phyloP scores from a whole-genome alignment of 2,113 vertebrate species.

The Vombatus ursinus region DNA sequence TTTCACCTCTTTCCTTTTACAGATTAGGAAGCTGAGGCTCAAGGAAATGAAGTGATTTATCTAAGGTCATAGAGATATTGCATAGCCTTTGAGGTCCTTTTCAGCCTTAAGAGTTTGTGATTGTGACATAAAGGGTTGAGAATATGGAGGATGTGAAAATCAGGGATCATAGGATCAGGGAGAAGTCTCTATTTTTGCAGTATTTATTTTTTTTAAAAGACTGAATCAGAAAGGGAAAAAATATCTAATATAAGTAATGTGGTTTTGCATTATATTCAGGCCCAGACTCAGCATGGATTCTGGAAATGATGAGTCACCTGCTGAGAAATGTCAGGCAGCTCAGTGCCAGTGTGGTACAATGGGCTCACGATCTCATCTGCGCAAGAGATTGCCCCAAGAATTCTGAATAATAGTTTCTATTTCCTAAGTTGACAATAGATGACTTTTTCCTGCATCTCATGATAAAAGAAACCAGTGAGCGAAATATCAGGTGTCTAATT shows the following conservation, averaged over 20 bases:
- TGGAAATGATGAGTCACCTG: background rate
- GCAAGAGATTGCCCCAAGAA: background rate
- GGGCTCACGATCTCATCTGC: background rate
- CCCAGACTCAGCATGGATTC: background rate
- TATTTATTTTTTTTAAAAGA: background rate
- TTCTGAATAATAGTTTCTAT: background rate
- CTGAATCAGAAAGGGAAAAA: slow-evolving; percentile 8
- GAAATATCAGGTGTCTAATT: slow-evolving; percentile 22
- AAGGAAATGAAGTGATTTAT: background rate
- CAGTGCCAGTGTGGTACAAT: background rate
- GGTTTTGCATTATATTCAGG: slow-evolving; percentile 1
- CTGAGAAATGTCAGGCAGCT: slow-evolving; percentile 1
- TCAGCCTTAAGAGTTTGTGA: background rate
- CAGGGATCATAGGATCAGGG: background rate
- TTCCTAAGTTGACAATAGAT: slow-evolving; percentile 32
- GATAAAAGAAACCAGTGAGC: background rate
- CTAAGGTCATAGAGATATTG: background rate
- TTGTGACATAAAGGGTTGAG: background rate
- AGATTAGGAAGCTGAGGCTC: background rate
- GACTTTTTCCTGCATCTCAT: slow-evolving; percentile 31
- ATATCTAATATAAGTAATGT: background rate
- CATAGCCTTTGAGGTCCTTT: background rate
- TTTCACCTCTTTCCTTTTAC: background rate
- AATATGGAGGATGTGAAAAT: background rate
- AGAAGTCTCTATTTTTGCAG: background rate